Conservation (phyloP, 92 coral and sea anemone genomes). For the Phenganax subtilis region DNA sequence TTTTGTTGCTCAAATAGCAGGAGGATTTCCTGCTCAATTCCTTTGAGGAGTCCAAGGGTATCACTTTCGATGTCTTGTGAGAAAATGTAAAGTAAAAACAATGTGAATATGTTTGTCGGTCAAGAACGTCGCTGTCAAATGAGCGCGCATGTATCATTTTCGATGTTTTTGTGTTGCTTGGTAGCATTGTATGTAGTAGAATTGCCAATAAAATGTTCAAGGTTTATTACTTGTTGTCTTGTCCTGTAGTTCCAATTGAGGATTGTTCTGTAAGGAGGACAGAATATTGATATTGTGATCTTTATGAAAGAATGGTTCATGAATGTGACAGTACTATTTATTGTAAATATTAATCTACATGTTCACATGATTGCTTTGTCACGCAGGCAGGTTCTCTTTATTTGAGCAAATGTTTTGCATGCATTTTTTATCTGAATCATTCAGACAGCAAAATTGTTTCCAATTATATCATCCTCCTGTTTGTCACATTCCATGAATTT, state of each 20-base stretch:
- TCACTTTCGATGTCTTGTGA: neutral
- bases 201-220: constrained; percentile 12
- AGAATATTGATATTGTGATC: too few relatives aligned
- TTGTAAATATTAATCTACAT: neutral
- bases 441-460: neutral
- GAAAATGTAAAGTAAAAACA: constrained; percentile 1
- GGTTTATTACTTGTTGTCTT: neutral
- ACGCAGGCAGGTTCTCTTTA: too few relatives aligned
- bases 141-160: neutral
- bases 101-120: neutral
- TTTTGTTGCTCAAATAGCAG: constrained; percentile 10
- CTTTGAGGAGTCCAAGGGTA: neutral
- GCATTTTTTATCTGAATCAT: neutral
- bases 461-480: too few relatives aligned
- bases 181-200: neutral
- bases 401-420: neutral
- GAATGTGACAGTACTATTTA: neutral
- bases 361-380: too few relatives aligned
- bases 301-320: neutral
- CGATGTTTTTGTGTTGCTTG: constrained; percentile 3
- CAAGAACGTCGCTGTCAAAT: constrained; percentile 1
- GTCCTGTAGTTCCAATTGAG: neutral
- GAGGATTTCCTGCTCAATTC: neutral
- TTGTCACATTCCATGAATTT: too few relatives aligned
- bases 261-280: neutral